Base-by-base conservation (phyloP, 2,797 vertebrate species). In the Sebastes nivosus region DNA sequence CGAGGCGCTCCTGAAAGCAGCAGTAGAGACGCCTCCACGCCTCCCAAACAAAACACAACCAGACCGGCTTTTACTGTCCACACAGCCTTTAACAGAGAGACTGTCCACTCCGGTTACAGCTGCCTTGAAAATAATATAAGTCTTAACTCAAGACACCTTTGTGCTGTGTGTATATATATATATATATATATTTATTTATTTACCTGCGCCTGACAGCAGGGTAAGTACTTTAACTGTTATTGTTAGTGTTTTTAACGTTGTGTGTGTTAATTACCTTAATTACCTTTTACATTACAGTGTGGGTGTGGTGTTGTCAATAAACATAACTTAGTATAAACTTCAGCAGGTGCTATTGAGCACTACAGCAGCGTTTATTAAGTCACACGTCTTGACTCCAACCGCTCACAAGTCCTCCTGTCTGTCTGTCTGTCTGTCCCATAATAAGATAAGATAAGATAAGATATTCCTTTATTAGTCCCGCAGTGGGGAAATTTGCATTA, bases 1-100 rank as follows among this genome's bases (percentile, higher is more conserved):
- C 77, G 78, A 89, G 85, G 72, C 27, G 67, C 3, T 1, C n/a
- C 0, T 92, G 89, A 87, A 94, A 20, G 92, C 92, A 73, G 3
- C 91, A 65, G 32, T 2, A 54, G 54, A 42, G 7, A 14, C 27
- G 25, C n/a, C 36, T 34, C 85, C 87, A 81, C 89, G 88, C 91
- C 92, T 69, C 87, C 85, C 46, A 27, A 22, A 60, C 24, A 76
- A 87, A 84, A 85, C 61, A 20, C 75, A 27, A 5, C 25, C 12
- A 11, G 27, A 65, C 16, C 50, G 80, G 76, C 67, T 55, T 38
- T 10, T 22, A n/a, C 12, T 1, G 1, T 54, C 9, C 36, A 2
- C 46, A 8, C 46, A 8, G 25, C n/a, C 38, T 1, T 14, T 6
- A 38, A 38, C 46, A 72, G 52, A 25, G 59, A 22, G 2, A 36